Evolutionary conservation across 2,797 vertebrate genomes (phyloP).

Genomic region (Rhinatrema bivittatum): DNA sequence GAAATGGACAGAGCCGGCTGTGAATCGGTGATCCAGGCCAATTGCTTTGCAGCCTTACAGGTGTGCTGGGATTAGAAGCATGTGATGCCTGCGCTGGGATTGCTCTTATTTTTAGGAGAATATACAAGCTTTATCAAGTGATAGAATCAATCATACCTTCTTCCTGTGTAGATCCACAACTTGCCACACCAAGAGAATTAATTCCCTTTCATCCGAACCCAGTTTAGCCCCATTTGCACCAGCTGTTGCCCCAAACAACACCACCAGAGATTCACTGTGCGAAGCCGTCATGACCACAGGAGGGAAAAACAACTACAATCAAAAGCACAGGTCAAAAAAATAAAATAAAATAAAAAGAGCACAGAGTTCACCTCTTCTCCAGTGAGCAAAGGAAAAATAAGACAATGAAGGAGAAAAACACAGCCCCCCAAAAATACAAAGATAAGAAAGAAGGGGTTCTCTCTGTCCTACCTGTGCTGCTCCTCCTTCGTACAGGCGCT

Average conservation of each 20-base stretch:
- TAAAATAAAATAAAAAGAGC: conserved; percentile 16
- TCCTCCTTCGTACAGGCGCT: too few relatives aligned
- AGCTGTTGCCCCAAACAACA: conserved; percentile 98
- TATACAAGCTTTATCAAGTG: too few relatives aligned
- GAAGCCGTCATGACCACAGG: conserved; percentile 87
- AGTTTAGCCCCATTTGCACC: conserved; percentile 97
- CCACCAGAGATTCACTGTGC: conserved; percentile 90
- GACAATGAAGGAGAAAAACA: conserved; percentile 51
- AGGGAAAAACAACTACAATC: conserved; percentile 88
- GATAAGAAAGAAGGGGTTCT: conserved; percentile 7
- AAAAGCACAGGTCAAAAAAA: conserved; percentile 78
- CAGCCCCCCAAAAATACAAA: too few relatives aligned
- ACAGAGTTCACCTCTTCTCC: conserved; percentile 67
- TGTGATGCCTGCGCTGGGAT: neutral
- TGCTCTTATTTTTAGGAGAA: too few relatives aligned
- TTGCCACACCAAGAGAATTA: conserved; percentile 99
- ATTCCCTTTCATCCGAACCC: conserved; percentile 97
- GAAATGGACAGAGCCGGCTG: conserved; percentile 6
- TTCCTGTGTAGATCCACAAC: conserved; percentile 94
- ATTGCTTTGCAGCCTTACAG: too few relatives aligned
- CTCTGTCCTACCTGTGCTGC: conserved; percentile 82
- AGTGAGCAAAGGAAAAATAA: conserved; percentile 73
- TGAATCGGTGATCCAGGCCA: neutral
- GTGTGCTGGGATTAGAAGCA: neutral
- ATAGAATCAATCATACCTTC: conserved; percentile 85